These are phyloP conservation scores for Dendrocincla tyrannina DNA, from an alignment of 2,797 vertebrate genomes.

Conservation along the genomic window DNA sequence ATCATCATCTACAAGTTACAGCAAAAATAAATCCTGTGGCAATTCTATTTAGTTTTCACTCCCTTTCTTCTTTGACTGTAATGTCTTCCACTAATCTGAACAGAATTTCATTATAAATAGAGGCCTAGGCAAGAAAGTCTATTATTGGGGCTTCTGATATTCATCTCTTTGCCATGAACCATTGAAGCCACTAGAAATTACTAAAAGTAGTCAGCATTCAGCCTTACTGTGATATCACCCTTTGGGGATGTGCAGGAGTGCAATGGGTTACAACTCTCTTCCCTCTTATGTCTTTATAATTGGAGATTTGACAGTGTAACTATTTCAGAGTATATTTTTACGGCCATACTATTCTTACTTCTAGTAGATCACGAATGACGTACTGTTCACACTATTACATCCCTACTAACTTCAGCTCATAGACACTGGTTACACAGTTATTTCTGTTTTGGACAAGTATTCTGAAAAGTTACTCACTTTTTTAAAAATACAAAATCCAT, in stretches of 20 bases:
- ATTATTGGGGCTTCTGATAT: slow-evolving; percentile 38
- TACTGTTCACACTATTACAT: neutral
- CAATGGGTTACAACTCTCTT: slow-evolving; percentile 48
- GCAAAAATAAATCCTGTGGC: slow-evolving; percentile 45
- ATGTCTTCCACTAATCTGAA: slow-evolving; percentile 1
- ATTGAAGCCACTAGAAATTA: slow-evolving; percentile 55
- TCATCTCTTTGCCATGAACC: slow-evolving; percentile 44
- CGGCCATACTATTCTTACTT: neutral
- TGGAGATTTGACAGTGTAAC: slow-evolving; percentile 39
- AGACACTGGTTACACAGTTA: neutral
- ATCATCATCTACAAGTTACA: slow-evolving; percentile 36
- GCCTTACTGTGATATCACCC: slow-evolving; percentile 24
- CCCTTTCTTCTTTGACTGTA: neutral
- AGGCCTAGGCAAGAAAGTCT: slow-evolving; percentile 33
- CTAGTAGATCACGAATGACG: neutral
- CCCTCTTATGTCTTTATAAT: slow-evolving; percentile 55
- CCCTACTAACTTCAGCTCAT: neutral
- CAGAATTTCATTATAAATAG: slow-evolving; percentile 41
- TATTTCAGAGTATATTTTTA: slow-evolving; percentile 54
- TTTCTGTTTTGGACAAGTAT: neutral
- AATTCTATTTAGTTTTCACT: slow-evolving; percentile 19
- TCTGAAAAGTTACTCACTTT: neutral
- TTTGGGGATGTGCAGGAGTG: slow-evolving; percentile 17
- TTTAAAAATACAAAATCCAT: neutral
- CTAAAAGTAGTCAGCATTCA: slow-evolving; percentile 51